A percentile compares a stretch with the other conserved stretches of the same genome.
These are phyloP conservation scores for Arnoldichthys spilopterus DNA, from an alignment of 2,797 vertebrate species.

Conservation along the genomic window DNA sequence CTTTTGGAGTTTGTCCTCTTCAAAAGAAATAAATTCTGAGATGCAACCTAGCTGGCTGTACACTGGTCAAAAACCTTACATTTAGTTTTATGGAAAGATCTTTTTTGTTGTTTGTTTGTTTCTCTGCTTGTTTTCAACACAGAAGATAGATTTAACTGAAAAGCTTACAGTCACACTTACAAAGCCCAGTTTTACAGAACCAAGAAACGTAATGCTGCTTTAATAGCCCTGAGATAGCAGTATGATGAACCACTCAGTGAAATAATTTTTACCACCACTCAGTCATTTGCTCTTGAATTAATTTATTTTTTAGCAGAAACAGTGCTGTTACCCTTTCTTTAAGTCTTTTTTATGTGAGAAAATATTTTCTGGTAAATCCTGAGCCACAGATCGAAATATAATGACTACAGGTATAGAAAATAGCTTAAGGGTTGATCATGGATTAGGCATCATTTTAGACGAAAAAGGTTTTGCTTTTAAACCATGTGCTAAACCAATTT, in stretches of 20 bases:
- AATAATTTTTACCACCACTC: background rate
- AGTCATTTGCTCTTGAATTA: background rate
- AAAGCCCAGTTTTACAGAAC: background rate
- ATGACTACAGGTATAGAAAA: background rate
- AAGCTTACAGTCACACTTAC: background rate
- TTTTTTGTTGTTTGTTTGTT: too few species aligned
- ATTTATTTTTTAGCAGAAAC: background rate
- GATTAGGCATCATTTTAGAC: background rate
- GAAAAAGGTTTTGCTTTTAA: background rate
- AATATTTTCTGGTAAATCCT: slow-evolving; percentile 1
- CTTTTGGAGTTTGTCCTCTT: background rate
- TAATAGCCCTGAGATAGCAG: background rate
- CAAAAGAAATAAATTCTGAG: background rate
- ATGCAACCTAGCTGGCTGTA: too few species aligned
- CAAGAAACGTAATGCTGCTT: background rate
- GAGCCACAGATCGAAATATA: background rate
- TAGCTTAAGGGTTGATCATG: background rate
- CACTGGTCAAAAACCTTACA: too few species aligned
- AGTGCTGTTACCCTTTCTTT: background rate
- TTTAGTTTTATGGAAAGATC: too few species aligned
- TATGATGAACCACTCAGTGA: background rate
- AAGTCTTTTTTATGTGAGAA: background rate
- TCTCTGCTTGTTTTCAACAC: too few species aligned
- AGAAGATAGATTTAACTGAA: too few species aligned
- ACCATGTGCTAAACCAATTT: background rate